Evolutionary conservation across 2,113 vertebrate genomes (phyloP).

Genomic region (Calyptommatus sinebrachiatus): DNA sequence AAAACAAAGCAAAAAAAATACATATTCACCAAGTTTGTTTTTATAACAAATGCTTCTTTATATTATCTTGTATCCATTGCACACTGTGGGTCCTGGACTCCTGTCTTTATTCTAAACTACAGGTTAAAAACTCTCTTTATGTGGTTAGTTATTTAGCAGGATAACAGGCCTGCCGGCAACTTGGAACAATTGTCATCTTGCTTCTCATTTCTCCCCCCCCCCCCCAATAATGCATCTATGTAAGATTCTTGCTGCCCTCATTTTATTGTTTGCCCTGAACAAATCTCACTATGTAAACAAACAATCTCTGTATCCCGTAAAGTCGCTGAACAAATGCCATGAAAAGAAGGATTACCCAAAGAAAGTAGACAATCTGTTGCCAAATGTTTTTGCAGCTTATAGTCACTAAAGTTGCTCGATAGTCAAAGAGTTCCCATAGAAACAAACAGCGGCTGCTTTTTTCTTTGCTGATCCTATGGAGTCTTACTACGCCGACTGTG

Average conservation of each 20-base stretch:
- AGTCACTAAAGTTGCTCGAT: slow-evolving; percentile 14
- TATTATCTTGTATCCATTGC: too few species aligned
- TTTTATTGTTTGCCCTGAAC: not conserved
- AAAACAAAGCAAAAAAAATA: too few species aligned
- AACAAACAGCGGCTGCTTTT: not conserved
- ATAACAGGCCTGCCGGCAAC: not conserved
- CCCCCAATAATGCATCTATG: not conserved
- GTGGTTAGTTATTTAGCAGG: not conserved
- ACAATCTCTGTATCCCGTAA: not conserved
- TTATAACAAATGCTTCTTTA: too few species aligned
- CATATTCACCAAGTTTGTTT: too few species aligned
- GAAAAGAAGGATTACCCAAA: not conserved
- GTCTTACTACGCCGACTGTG: slow-evolving; percentile 37
- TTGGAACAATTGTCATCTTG: not conserved
- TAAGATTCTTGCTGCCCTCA: slow-evolving; percentile 12
- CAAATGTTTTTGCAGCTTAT: slow-evolving; percentile 5
- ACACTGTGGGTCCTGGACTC: too few species aligned
- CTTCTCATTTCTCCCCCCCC: not conserved
- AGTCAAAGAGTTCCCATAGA: not conserved
- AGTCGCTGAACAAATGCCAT: not conserved
- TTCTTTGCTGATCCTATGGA: slow-evolving; percentile 4
- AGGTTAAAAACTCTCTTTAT: not conserved
- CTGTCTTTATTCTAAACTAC: not conserved
- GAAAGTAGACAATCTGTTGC: not conserved
- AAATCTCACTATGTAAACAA: slow-evolving; percentile 1